These are phyloP conservation scores for Drosophila rellima DNA, from an alignment of 2,888 invertebrate genomes.

Conservation along the genomic window DNA sequence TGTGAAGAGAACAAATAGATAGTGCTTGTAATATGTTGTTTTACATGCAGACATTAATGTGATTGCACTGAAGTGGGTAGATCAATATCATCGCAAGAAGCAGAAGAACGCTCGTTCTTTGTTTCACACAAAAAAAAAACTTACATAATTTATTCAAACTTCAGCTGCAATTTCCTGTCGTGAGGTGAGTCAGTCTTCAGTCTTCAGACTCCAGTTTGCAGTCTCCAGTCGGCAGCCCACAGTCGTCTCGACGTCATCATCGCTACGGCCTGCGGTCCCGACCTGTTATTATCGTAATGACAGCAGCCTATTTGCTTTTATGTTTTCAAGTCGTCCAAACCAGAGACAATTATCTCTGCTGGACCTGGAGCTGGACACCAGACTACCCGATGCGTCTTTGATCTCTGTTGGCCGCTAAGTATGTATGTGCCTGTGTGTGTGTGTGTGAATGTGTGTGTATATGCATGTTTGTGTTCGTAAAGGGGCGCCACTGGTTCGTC, in stretches of 20 bases:
- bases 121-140: conserved; percentile 9
- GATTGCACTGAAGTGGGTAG: not conserved
- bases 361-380: conserved; percentile 40
- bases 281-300: conserved; percentile 83
- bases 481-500: conserved; percentile 43
- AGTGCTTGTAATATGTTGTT: not conserved
- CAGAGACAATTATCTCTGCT: conserved; percentile 75
- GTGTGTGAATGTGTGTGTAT: conserved; percentile 4
- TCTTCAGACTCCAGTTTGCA: conserved; percentile 1
- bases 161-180: conserved; percentile 54
- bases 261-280: conserved; percentile 66
- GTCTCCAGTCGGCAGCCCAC: conserved; percentile 15
- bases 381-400: conserved; percentile 54
- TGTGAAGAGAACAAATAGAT: not conserved
- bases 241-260: conserved; percentile 56
- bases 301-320: conserved; percentile 83
- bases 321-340: conserved; percentile 66
- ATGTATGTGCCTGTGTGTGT: conserved; percentile 6
- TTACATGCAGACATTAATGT: conserved; percentile 3
- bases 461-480: conserved; percentile 11
- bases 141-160: conserved; percentile 55
- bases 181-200: conserved; percentile 53
- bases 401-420: conserved; percentile 19
- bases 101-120: conserved; percentile 23
- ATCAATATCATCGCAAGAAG: conserved; percentile 4